Percentiles rank a stretch among this genome's conserved stretches.
Conservation (phyloP, 2,113 vertebrate genomes). For the Brachypodius melanocephalos region DNA sequence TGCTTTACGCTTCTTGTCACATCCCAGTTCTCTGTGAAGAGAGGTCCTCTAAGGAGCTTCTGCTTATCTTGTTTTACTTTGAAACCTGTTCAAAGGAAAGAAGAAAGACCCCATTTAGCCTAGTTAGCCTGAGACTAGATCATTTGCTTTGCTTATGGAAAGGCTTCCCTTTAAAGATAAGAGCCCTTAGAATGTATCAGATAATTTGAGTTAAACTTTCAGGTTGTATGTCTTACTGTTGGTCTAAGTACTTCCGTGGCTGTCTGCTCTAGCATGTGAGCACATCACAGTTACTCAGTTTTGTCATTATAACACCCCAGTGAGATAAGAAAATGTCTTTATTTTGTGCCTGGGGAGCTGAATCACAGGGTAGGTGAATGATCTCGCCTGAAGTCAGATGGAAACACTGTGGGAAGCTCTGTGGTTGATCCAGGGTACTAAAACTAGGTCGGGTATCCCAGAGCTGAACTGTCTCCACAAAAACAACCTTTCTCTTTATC, state of each 20-base stretch:
- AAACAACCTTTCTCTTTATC: background rate
- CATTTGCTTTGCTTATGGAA: constrained; percentile 53
- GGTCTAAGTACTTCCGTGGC: constrained; percentile 12
- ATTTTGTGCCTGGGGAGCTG: constrained; percentile 2
- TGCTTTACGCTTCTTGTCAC: constrained; percentile 57
- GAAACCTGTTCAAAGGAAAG: constrained; percentile 72
- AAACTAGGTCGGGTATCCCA: background rate
- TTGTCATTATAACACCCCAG: constrained; percentile 14
- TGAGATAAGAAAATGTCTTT: constrained; percentile 45
- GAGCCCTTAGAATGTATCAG: constrained; percentile 48
- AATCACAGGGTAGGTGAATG: constrained; percentile 6
- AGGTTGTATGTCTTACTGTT: background rate
- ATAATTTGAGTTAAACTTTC: constrained; percentile 55
- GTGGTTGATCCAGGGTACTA: background rate
- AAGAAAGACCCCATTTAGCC: constrained; percentile 62
- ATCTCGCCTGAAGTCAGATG: background rate
- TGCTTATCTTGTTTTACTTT: constrained; percentile 77
- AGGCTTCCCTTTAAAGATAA: constrained; percentile 58
- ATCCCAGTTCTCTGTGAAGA: constrained; percentile 55
- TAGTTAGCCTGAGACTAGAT: constrained; percentile 27
- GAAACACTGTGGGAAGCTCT: constrained; percentile 3
- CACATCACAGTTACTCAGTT: constrained; percentile 38
- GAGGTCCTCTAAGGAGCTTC: constrained; percentile 61
- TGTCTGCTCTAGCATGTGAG: background rate
- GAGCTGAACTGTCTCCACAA: background rate